phyloP scores from a whole-genome alignment of 2,797 vertebrate species.

The Danionella dracula region DNA sequence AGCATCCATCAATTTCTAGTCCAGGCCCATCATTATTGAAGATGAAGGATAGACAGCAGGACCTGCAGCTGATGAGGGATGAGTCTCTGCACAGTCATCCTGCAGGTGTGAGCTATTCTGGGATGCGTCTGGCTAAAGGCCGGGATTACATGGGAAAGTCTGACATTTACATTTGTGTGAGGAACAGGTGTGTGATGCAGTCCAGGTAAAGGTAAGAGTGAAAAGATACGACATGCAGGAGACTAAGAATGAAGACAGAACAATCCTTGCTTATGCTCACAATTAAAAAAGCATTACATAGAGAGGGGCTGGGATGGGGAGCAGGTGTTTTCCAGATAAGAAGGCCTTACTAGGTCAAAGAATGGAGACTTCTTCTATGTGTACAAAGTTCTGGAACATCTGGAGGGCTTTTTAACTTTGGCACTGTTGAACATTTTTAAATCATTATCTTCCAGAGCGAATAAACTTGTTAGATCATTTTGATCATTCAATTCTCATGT shows the following conservation, averaged over 20 bases:
- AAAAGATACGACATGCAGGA: background rate
- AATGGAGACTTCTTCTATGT: too few relatives aligned
- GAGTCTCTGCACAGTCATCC: constrained; percentile 7
- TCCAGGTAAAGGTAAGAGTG: background rate
- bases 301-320: too few relatives aligned
- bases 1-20: background rate
- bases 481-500: too few relatives aligned
- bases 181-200: constrained; percentile 14
- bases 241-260: background rate
- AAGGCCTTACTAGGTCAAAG: too few relatives aligned
- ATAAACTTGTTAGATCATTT: too few relatives aligned
- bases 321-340: too few relatives aligned
- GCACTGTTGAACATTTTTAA: too few relatives aligned
- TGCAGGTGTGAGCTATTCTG: constrained; percentile 27
- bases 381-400: too few relatives aligned
- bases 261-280: background rate
- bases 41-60: background rate
- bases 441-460: too few relatives aligned
- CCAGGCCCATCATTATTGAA: background rate
- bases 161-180: constrained; percentile 19
- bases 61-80: background rate
- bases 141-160: background rate
- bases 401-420: too few relatives aligned
- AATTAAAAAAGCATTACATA: too few relatives aligned
- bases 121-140: background rate